These are phyloP conservation scores for Spinus olivaceus DNA, from an alignment of 2,797 vertebrate species.

Conservation along the genomic window DNA sequence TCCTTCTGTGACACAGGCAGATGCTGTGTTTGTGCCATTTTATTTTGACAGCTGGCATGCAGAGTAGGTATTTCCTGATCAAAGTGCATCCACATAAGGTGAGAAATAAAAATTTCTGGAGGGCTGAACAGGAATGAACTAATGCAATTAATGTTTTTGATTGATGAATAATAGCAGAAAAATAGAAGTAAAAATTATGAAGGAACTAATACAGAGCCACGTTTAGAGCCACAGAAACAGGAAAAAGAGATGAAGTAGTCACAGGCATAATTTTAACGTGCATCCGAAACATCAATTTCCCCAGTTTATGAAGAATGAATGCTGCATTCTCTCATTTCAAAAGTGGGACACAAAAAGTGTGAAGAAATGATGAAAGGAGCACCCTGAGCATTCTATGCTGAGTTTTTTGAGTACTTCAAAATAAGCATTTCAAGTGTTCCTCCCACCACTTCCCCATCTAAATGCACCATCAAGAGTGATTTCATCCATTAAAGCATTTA, in stretches of 20 bases:
- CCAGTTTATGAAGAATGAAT: neutral
- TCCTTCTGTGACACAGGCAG: neutral
- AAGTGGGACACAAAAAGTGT: neutral
- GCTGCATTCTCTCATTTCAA: neutral
- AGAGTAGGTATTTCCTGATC: neutral
- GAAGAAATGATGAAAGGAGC: neutral
- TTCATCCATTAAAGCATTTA: neutral
- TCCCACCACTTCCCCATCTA: neutral
- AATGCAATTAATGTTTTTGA: slow-evolving; percentile 50
- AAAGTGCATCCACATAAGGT: neutral
- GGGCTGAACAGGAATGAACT: neutral
- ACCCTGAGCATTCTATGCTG: neutral
- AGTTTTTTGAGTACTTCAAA: neutral
- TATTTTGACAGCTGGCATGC: neutral
- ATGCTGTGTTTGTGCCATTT: neutral
- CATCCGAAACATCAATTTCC: neutral
- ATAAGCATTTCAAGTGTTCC: neutral
- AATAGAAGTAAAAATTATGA: slow-evolving; percentile 14
- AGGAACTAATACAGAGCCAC: neutral
- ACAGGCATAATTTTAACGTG: neutral
- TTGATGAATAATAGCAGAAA: slow-evolving; percentile 7
- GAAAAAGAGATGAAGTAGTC: neutral
- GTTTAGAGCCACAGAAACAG: neutral
- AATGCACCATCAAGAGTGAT: neutral
- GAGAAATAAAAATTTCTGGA: neutral